Evolutionary conservation across 53 echinoderm and acorn worm species (phyloP), one percentile per base, ranked within the genome.

Genomic region (Echinarachnius parma): DNA sequence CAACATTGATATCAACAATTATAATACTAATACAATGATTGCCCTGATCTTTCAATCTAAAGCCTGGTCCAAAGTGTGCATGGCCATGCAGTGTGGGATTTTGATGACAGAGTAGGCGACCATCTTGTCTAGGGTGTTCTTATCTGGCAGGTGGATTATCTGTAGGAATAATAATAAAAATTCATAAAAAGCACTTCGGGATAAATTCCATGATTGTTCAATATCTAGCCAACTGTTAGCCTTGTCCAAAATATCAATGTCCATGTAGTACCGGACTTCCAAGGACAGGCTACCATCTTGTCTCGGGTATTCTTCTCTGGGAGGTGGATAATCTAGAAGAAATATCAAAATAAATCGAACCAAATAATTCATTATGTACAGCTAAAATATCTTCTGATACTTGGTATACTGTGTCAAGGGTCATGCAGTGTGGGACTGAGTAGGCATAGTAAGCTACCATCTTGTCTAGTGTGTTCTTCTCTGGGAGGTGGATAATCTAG

Each of bases 401-500:
- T 5, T 61, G 4, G 48, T 84, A 84, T 0, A 84, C 62, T 0
- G 78, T 78, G 8, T 69, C 52, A 9, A 77, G 28, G 4, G 26
- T 60, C 37, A 78, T 61, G 2, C 49, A 39, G 15, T 53, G 9
- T 1, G 72, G 57, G 9, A 72, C 28, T 1, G 33, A 55, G 10
- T 55, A 34, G 26, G 45, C 42, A 4, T 55, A 72, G 72, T 42
- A 72, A 2, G 55, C 56, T 5, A 72, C 35, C 34, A 72, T 72
- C 39, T 72, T 56, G 26, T 72, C 56, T 10, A 72, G 57, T 0
- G 72, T 72, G 24, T 55, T 7, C 44, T 72, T 39, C 2, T 72
- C 56, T 8, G 72, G 72, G 2, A 72, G 72, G 44, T 72, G 72
- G 28, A 72, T 72, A 2, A 72, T 21, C 72, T 72, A 26, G n/a